These are phyloP conservation scores for Hanleya hanleyi DNA, from an alignment of 2,888 invertebrate species.

Conservation along the genomic window DNA sequence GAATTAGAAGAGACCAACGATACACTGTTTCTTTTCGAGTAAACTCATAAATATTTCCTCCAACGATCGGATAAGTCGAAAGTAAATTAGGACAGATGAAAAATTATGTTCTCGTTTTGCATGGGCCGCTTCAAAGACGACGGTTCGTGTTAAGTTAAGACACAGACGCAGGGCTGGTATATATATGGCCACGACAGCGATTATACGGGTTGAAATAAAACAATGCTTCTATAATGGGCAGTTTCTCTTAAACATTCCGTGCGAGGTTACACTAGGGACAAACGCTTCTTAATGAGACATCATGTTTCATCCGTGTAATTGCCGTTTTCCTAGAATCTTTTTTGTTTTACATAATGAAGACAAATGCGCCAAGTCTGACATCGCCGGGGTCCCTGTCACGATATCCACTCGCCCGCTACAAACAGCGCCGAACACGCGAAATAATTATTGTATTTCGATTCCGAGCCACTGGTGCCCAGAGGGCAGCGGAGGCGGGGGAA, in stretches of 20 bases:
- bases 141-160: no score
- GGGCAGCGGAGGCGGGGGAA: neutral
- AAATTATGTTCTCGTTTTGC: no score
- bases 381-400: neutral
- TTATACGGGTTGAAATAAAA: neutral
- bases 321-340: neutral
- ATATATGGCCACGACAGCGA: no score
- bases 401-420: neutral
- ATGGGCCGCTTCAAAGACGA: no score
- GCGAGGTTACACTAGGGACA: neutral
- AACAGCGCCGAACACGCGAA: neutral
- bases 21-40: no score
- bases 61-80: no score
- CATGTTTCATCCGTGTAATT: conserved; percentile 8
- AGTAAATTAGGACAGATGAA: no score
- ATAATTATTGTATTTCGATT: neutral
- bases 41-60: no score
- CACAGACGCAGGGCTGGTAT: no score
- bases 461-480: neutral
- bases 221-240: neutral
- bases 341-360: conserved; percentile 11
- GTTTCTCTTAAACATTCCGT: neutral
- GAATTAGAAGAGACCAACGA: no score
- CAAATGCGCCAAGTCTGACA: neutral
- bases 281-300: neutral